Base-by-base conservation (phyloP, 2,113 vertebrate genomes). In the Mormyrus iriodes region DNA sequence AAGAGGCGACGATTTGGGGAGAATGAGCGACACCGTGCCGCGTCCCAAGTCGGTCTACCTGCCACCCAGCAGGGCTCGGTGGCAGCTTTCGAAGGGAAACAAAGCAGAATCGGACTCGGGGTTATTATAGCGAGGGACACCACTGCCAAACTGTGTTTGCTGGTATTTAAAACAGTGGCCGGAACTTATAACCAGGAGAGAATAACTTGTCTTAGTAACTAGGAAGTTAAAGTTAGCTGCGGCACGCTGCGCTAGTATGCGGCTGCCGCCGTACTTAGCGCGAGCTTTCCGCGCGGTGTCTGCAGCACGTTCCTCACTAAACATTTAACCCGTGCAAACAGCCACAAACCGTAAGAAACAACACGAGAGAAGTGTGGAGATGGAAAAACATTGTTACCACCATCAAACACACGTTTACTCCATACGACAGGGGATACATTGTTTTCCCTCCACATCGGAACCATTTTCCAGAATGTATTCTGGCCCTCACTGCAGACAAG, bases 391-490 rank as follows among this genome's bases (percentile, higher is more conserved):
- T 1, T 51, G 31, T 88, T n/a, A 3, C 49, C 48, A 31, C 27
- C 12, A 53, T 86, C 49, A 31, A 86, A 69, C 69, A 48, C 31
- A 48, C 65, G 27, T 17, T 27, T 73, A 61, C 61, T 51, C n/a
- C 12, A 15, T 88, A 76, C 65, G 65, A 44, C 19, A 88, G 46
- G 31, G 39, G 88, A 89, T 58, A 48, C 88, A 61, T 27, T 88
- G 88, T 89, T 84, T 89, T 61, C 88, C 88, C 88, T 84, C 76
- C 52, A 83, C 79, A 48, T 55, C 53, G 48, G 27, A 15, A 84
- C 39, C 55, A 21, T 24, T 9, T 39, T 84, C 21, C 42, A n/a
- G 88, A 79, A 52, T 39, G 17, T 31, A 52, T 86, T 53, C 31
- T 52, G 85, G 5, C 44, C 19, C 3, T 35, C 5, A 31, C 48